phyloP scores from a whole-genome alignment of 2,113 vertebrate genomes.

The Megatriorchis doriae region DNA sequence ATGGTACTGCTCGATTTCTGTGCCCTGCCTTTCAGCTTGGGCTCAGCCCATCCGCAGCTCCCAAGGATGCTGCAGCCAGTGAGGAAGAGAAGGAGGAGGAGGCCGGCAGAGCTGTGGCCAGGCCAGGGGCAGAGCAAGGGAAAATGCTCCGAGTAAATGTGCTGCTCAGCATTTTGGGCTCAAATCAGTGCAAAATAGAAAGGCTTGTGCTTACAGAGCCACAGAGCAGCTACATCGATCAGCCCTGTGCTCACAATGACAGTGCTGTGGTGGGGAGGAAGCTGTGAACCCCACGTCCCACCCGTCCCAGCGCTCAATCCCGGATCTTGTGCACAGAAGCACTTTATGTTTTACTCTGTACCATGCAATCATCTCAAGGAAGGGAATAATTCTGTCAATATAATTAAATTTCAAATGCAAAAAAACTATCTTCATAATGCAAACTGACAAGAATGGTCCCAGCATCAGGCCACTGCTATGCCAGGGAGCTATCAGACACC shows the following conservation, averaged over 20 bases:
- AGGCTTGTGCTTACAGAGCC: accelerated
- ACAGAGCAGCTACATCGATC: background rate
- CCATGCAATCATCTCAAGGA: background rate
- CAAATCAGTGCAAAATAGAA: background rate
- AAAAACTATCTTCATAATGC: background rate
- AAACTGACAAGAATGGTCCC: background rate
- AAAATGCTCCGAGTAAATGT: background rate
- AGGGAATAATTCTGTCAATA: conserved; percentile 36
- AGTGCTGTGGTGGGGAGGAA: background rate
- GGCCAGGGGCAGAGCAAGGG: background rate
- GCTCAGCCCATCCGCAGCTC: background rate
- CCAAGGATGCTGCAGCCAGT: background rate
- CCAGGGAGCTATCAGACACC: background rate
- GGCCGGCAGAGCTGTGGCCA: accelerated
- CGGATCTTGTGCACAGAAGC: accelerated
- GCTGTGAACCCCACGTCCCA: background rate
- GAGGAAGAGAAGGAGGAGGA: background rate
- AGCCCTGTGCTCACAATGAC: background rate
- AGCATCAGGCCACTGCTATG: background rate
- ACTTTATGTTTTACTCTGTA: background rate
- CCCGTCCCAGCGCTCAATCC: accelerated
- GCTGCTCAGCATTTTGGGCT: background rate
- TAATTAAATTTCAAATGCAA: conserved; percentile 38
- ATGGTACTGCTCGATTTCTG: accelerated
- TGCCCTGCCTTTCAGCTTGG: background rate